phyloP scores from a whole-genome alignment of 2,797 vertebrate species.

The Chelmon rostratus region DNA sequence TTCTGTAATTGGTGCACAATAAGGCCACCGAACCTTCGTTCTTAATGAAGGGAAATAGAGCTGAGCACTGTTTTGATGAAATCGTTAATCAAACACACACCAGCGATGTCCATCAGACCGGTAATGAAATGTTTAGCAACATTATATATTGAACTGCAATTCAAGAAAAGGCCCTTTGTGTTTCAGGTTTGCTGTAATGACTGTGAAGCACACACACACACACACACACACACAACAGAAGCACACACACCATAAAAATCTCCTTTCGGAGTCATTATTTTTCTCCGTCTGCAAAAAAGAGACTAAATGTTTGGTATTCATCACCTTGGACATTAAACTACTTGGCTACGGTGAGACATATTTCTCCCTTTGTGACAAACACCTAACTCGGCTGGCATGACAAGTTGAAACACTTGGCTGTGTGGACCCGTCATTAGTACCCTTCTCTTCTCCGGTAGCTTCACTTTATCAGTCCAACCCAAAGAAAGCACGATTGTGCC shows the following conservation, averaged over 20 bases:
- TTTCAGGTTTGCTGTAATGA: neutral
- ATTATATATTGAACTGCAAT: neutral
- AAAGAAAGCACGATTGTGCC: slow-evolving; percentile 5
- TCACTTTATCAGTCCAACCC: slow-evolving; percentile 4
- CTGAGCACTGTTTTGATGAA: slow-evolving; percentile 17
- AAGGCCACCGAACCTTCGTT: slow-evolving; percentile 1
- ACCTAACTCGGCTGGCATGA: neutral
- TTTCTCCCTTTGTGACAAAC: neutral
- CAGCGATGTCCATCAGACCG: neutral
- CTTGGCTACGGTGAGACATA: neutral
- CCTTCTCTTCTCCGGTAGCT: slow-evolving; percentile 5
- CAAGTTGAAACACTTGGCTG: slow-evolving; percentile 17
- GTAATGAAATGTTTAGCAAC: slow-evolving; percentile 12
- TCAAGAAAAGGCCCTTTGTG: neutral
- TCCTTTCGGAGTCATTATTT: neutral
- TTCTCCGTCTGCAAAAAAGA: neutral
- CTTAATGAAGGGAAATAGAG: slow-evolving; percentile 19
- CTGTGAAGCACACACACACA: neutral
- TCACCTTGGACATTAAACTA: neutral
- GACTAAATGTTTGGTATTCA: neutral
- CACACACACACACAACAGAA: neutral
- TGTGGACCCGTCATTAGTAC: slow-evolving; percentile 22
- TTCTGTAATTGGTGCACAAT: slow-evolving; percentile 14
- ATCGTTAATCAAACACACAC: slow-evolving; percentile 26
- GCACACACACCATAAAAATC: neutral